Conservation (phyloP, 2,113 vertebrate species). For the Esox niger region DNA sequence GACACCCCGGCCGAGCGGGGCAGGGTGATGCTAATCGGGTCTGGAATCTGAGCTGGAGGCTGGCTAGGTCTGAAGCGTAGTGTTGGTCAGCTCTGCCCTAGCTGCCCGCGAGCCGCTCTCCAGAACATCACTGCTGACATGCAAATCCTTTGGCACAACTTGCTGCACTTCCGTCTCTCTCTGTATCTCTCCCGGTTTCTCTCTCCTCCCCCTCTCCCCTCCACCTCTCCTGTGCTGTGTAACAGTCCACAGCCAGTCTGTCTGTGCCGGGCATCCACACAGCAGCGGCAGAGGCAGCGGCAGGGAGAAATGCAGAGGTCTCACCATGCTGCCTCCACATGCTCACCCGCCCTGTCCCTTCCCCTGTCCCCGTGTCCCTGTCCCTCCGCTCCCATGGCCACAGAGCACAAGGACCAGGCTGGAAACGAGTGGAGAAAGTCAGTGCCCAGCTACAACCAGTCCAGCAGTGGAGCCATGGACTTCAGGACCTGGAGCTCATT, state of each 20-base stretch:
- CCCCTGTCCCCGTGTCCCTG: slow-evolving; percentile 50
- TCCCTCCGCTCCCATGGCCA: slow-evolving; percentile 30
- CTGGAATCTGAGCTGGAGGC: slow-evolving; percentile 32
- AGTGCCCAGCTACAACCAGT: slow-evolving; percentile 94
- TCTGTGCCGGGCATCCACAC: slow-evolving; percentile 19
- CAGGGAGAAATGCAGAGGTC: slow-evolving; percentile 57
- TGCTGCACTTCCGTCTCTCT: slow-evolving; percentile 37
- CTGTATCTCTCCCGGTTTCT: slow-evolving; percentile 20
- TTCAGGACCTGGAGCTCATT: slow-evolving; percentile 79
- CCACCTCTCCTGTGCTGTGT: slow-evolving; percentile 31
- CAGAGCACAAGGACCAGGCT: slow-evolving; percentile 87
- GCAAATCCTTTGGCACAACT: slow-evolving; percentile 66
- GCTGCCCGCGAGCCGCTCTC: slow-evolving; percentile 54
- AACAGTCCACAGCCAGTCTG: slow-evolving; percentile 40
- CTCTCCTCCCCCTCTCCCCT: slow-evolving; percentile 8
- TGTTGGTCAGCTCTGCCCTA: slow-evolving; percentile 40
- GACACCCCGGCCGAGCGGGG: slow-evolving; percentile 20
- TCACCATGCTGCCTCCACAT: slow-evolving; percentile 55
- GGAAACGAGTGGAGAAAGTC: slow-evolving; percentile 84
- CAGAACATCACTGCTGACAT: slow-evolving; percentile 61
- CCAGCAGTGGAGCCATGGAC: slow-evolving; percentile 83
- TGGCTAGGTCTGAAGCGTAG: slow-evolving; percentile 12
- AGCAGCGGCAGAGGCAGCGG: slow-evolving; percentile 29
- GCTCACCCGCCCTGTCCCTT: slow-evolving; percentile 48
- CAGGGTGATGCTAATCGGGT: slow-evolving; percentile 44